Base-by-base conservation (phyloP, 2,797 vertebrate genomes). In the Myotis daubentonii region DNA sequence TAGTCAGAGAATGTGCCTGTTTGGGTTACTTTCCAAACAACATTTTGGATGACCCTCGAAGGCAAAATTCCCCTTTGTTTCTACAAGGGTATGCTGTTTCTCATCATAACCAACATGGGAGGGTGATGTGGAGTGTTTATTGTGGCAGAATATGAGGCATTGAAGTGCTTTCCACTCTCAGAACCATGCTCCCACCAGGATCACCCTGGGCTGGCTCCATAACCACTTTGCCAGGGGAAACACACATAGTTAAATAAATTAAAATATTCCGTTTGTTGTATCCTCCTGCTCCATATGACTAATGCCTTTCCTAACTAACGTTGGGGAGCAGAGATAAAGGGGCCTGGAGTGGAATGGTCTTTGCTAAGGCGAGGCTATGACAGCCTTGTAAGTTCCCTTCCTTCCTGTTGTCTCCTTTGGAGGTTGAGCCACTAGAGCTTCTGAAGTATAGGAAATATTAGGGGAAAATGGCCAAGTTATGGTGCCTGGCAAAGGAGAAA, bases 1-100 rank as follows among this genome's bases (percentile, higher is more conserved):
- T 95, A 78, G 78, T 93, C 83, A 92, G n/a, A 68, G 65, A 33
- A 92, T 81, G 90, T 91, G 72, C 81, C 78, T 81, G 30, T 53
- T 51, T 88, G 65, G 82, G 87, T 96, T 70, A 25, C 71, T 93
- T 91, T 95, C 41, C 91, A 94, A 96, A 90, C 57, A 95, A 33
- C 19, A 68, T 96, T 95, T 91, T 94, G 87, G 80, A 95, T 92
- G 74, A 90, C 81, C 66, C 89, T 91, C 6, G n/a, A 36, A 72
- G 55, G 41, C 49, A 92, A 88, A 79, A 79, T 66, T 86, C 55
- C 38, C n/a, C 36, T 92, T 94, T 86, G 19, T 92, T 96, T 95
- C 70, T 80, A 36, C 20, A 90, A 83, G 57, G 13, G 6, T 53
- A 49, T n/a, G n/a, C 41, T 93, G 57, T 23, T 87, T 94, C 53